Conservation (phyloP, 2,113 vertebrate genomes). For the Xiphophorus couchianus region DNA sequence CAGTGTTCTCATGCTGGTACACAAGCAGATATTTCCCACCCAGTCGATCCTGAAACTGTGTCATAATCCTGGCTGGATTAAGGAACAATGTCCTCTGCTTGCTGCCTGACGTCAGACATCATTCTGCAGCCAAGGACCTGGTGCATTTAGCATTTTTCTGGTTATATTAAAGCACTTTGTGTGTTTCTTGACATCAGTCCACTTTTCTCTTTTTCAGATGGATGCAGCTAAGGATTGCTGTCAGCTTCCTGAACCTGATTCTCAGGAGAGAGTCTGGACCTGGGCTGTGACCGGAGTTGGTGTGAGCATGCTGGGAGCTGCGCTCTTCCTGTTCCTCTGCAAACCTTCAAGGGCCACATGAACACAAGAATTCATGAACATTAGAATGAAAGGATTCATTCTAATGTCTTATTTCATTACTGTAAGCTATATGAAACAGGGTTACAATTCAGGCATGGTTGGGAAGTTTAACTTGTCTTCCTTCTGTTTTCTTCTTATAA, state of each 20-base stretch:
- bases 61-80: conserved; percentile 38
- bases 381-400: not conserved
- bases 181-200: conserved; percentile 20
- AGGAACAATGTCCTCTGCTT: conserved; percentile 16
- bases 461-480: not conserved
- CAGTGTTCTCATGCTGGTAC: conserved; percentile 21
- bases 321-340: conserved; percentile 77
- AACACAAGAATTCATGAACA: not conserved
- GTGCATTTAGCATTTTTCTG: not conserved
- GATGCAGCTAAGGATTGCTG: conserved; percentile 75
- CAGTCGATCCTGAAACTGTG: not conserved
- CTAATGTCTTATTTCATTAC: not conserved
- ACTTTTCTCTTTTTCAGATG: conserved; percentile 59
- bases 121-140: not conserved
- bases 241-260: conserved; percentile 68
- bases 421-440: not conserved
- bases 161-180: not conserved
- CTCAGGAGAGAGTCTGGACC: conserved; percentile 59
- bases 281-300: conserved; percentile 66
- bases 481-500: not conserved
- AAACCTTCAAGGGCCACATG: conserved; percentile 52
- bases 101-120: conserved; percentile 10
- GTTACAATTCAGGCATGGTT: not conserved
- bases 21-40: conserved; percentile 30
- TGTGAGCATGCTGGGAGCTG: conserved; percentile 78